Percentiles rank a stretch among this genome's conserved stretches.
phyloP scores from a whole-genome alignment of 2,113 vertebrate species.

The Xiphias gladius region DNA sequence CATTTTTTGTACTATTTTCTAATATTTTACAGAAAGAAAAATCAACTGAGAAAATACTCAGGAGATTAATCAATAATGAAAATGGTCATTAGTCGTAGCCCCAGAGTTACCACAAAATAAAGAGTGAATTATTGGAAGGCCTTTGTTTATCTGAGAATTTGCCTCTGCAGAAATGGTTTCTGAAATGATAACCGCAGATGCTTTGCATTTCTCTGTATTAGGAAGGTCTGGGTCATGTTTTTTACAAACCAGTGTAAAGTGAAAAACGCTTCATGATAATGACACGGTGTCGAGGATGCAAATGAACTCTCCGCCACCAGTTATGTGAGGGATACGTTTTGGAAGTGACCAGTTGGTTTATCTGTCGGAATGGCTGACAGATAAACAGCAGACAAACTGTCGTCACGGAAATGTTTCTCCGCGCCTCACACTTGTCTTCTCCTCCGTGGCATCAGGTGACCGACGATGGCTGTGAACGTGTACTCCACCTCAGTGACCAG shows the following conservation, averaged over 20 bases:
- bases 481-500: constrained; percentile 99
- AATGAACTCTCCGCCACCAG: neutral
- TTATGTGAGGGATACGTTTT: neutral
- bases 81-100: too few relatives aligned
- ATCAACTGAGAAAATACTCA: too few relatives aligned
- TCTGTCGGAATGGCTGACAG: neutral
- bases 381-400: neutral
- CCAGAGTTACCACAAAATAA: too few relatives aligned
- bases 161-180: neutral
- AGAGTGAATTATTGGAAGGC: too few relatives aligned
- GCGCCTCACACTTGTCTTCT: neutral
- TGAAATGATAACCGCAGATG: neutral
- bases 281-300: neutral
- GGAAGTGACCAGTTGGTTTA: neutral
- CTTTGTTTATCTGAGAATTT: neutral
- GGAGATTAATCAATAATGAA: too few relatives aligned
- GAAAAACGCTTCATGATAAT: neutral
- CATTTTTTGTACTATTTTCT: neutral
- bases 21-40: too few relatives aligned
- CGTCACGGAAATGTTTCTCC: neutral
- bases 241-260: neutral
- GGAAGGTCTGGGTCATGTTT: neutral
- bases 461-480: constrained; percentile 98
- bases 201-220: neutral
- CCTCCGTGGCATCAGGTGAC: constrained; percentile 63